These are phyloP conservation scores for Hypomesus transpacificus DNA, from an alignment of 2,113 vertebrate species.

Conservation along the genomic window DNA sequence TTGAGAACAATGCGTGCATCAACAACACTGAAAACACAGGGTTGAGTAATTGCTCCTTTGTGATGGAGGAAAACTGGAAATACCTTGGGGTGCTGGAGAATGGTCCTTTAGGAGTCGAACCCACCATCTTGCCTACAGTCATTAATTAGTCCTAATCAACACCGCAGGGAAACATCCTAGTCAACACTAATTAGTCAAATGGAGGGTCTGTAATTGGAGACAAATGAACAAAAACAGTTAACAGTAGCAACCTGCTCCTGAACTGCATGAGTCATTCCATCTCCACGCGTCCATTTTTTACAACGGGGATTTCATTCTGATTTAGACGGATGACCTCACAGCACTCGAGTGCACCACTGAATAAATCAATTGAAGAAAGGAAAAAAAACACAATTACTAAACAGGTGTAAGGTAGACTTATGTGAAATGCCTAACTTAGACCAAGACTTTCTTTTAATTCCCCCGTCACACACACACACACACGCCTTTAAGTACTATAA, in stretches of 20 bases:
- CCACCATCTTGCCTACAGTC: conserved; percentile 59
- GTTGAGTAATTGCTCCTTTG: conserved; percentile 23
- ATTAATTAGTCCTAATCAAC: conserved; percentile 70
- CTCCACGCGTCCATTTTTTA: conserved; percentile 33
- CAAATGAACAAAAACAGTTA: conserved; percentile 70
- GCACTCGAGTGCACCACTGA: conserved; percentile 7
- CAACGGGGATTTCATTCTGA: conserved; percentile 36
- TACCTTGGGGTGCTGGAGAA: conserved; percentile 43
- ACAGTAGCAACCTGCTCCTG: conserved; percentile 48
- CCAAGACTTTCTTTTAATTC: conserved; percentile 12
- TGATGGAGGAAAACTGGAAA: conserved; percentile 33
- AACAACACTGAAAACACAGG: neutral
- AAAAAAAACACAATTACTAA: too few relatives aligned
- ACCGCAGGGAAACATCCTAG: conserved; percentile 60
- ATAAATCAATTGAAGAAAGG: neutral
- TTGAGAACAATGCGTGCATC: conserved; percentile 6
- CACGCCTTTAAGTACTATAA: neutral
- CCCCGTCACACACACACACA: conserved; percentile 3
- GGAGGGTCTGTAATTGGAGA: conserved; percentile 59
- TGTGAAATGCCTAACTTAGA: conserved; percentile 5
- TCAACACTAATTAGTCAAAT: conserved; percentile 65
- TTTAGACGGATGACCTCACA: conserved; percentile 20
- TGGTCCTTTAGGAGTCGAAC: conserved; percentile 39
- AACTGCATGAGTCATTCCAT: conserved; percentile 49
- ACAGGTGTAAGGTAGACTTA: neutral